Base-by-base conservation (phyloP, 23 tunicate genomes). In the Ciona savignyi region DNA sequence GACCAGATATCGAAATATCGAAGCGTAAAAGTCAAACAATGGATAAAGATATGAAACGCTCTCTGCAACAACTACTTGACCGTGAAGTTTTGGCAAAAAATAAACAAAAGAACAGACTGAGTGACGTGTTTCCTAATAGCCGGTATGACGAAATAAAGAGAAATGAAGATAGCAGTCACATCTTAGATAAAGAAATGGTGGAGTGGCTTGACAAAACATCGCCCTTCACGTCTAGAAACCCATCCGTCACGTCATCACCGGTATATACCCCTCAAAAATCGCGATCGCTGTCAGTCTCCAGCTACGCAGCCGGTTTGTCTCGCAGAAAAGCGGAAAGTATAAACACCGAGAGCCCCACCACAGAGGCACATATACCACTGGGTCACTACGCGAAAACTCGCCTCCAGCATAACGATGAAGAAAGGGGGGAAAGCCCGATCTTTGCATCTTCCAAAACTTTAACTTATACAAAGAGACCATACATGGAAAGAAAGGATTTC, bases 191-290 rank as follows among this genome's bases (percentile, higher is more conserved):
- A 6, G 66, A 73, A 2, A 72, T 72, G 51, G 6, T 81, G 29
- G 85, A 72, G 25, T 81, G 85, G 85, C 66, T 81, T 6, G 85
- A 68, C n/a, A 81, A 81, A 60, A 81, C 85, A 1, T 62, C 72
- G 2, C 78, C 78, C 2, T 81, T 68, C 34, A 78, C 78, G 1
- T 81, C 85, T 0, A 65, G 85, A 0, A 35, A 65, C 29, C 25
- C 78, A 11, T 65, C 78, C 0, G 61, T 48, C 1, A 42, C 76
- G 22, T 42, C 56, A 15, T 42, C 56, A 9, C 9, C 9, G 11
- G 15, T 42, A 42, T 15, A 42, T 6, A 42, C 15, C 56, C 15
- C 56, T 42, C 56, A 9, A 15, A 42, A 15, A 9, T 6, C 9
- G 9, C 9, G 56, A 42, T 42, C 56, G 56, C 9, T 42, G 56